phyloP scores from a whole-genome alignment of 35 echinoderm and acorn worm genomes.

The Ophioderma brevispina region DNA sequence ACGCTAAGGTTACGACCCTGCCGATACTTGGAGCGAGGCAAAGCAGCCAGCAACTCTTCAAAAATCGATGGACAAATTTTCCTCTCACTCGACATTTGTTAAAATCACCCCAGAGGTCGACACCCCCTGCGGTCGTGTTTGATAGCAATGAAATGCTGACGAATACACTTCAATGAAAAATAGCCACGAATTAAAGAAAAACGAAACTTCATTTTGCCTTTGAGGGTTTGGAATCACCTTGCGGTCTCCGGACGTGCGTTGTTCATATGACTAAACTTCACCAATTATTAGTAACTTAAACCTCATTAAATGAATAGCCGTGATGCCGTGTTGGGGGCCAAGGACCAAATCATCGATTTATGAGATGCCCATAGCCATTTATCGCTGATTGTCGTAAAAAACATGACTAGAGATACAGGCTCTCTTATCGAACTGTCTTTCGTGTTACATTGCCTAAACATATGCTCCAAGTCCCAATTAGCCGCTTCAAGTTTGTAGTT shows the following conservation, averaged over 20 bases:
- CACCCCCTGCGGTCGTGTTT: background rate
- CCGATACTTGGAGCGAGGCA: too few relatives aligned
- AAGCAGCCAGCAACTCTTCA: background rate
- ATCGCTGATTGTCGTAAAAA: background rate
- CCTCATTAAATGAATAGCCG: slow-evolving; percentile 3
- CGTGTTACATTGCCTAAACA: background rate
- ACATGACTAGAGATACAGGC: background rate
- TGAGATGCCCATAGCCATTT: background rate
- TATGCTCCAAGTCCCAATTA: slow-evolving; percentile 2
- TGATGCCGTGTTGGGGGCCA: background rate
- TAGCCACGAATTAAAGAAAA: background rate
- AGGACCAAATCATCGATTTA: slow-evolving; percentile 3
- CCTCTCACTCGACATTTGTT: background rate
- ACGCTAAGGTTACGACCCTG: too few relatives aligned
- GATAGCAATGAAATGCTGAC: background rate
- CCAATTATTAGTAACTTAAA: background rate
- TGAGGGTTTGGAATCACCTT: background rate
- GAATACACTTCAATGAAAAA: background rate
- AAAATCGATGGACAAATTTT: background rate
- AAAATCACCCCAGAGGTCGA: background rate
- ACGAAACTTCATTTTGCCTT: background rate
- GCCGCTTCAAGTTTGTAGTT: background rate
- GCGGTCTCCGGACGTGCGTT: background rate
- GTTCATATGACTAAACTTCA: background rate
- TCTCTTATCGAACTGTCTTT: background rate